Evolutionary conservation across 92 coral and sea anemone genomes (phyloP).

Genomic region (Heliopora coerulea): DNA sequence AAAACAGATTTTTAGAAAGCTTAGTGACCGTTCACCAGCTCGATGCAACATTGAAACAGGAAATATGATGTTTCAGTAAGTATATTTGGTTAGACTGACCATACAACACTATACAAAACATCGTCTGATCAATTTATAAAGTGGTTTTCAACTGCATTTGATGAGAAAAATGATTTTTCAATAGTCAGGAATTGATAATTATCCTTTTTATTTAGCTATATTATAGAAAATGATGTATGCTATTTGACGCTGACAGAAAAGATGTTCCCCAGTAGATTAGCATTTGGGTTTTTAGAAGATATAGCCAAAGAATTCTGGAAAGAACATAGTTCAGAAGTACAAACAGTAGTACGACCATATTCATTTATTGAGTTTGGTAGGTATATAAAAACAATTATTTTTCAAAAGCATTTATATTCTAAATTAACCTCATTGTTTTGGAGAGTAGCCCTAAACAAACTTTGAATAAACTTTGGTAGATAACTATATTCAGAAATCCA

Average conservation of each 20-base stretch:
- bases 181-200: not conserved
- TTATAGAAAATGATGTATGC: slow-evolving; percentile 91
- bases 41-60: slow-evolving; percentile 95
- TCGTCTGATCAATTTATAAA: no score
- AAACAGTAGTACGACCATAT: slow-evolving; percentile 85
- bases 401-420: no score
- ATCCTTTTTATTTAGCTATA: slow-evolving; percentile 58
- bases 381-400: slow-evolving; percentile 30
- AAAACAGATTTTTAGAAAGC: slow-evolving; percentile 82
- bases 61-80: slow-evolving; percentile 97
- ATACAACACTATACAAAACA: no score
- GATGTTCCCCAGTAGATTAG: slow-evolving; percentile 93
- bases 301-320: slow-evolving; percentile 89
- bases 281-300: slow-evolving; percentile 93
- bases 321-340: slow-evolving; percentile 71
- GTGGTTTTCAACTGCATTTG: no score
- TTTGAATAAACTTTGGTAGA: slow-evolving; percentile 46
- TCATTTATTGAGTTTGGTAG: slow-evolving; percentile 98
- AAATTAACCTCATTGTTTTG: no score
- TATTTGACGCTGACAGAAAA: slow-evolving; percentile 89
- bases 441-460: no score
- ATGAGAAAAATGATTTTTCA: not conserved
- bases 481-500: slow-evolving; percentile 93
- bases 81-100: no score
- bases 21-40: slow-evolving; percentile 92